Evolutionary conservation across 2,888 invertebrate genomes (phyloP).

Genomic region (Phaonia tiefii): DNA sequence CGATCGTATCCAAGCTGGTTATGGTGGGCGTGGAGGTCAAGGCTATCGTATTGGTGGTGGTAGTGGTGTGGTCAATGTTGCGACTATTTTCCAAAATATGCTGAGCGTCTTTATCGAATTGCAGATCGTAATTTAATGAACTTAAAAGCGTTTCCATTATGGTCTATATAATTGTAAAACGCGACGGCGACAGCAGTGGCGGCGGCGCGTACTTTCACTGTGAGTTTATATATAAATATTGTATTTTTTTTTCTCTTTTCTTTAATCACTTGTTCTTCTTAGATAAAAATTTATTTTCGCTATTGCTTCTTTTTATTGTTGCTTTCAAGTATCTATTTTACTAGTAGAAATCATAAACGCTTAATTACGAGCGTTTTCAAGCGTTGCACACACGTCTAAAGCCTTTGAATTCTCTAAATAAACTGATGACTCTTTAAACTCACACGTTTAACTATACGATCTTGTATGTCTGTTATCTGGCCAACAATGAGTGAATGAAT

Average conservation of each 20-base stretch:
- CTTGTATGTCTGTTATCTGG: constrained; percentile 2
- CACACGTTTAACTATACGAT: constrained; percentile 27
- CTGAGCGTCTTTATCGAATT: constrained; percentile 77
- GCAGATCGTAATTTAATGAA: constrained; percentile 77
- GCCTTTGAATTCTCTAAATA: constrained; percentile 53
- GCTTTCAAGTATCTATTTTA: constrained; percentile 18
- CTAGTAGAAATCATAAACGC: constrained; percentile 10
- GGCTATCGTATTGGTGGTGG: constrained; percentile 60
- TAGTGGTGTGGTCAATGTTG: constrained; percentile 49
- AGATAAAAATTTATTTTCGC: constrained; percentile 10
- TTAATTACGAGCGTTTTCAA: constrained; percentile 16
- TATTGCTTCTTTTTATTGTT: background rate
- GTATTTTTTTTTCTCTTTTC: constrained; percentile 33
- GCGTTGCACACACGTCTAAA: constrained; percentile 13
- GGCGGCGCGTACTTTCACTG: constrained; percentile 43
- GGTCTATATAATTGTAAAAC: constrained; percentile 45
- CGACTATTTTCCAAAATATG: constrained; percentile 74
- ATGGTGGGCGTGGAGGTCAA: constrained; percentile 74
- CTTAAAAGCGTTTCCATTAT: constrained; percentile 77
- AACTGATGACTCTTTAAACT: constrained; percentile 46
- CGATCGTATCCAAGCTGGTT: constrained; percentile 68
- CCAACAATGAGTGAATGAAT: background rate
- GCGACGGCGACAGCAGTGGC: background rate
- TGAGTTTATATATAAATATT: constrained; percentile 22
- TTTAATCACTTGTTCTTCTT: background rate